These are phyloP conservation scores for Gymnodraco acuticeps DNA, from an alignment of 2,797 vertebrate species.

Conservation along the genomic window DNA sequence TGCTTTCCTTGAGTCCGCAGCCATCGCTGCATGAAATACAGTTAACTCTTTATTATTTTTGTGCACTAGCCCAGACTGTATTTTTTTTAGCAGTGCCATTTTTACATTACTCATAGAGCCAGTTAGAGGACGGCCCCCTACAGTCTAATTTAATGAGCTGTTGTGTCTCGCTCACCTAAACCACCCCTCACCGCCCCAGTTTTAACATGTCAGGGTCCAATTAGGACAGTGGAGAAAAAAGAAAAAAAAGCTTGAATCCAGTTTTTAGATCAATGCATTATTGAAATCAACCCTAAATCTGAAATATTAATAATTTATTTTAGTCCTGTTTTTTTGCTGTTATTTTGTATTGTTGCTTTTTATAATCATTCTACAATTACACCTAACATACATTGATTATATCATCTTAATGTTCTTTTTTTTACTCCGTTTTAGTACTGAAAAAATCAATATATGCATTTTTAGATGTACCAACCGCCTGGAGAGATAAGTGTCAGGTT, in stretches of 20 bases:
- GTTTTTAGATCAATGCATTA: not conserved
- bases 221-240: not conserved
- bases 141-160: not conserved
- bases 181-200: too few species aligned
- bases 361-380: not conserved
- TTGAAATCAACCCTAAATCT: too few species aligned
- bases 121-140: not conserved
- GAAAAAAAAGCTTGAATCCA: not conserved
- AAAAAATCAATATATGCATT: not conserved
- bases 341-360: not conserved
- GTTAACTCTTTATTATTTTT: not conserved
- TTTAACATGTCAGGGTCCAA: not conserved
- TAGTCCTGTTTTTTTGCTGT: too few species aligned
- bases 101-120: not conserved
- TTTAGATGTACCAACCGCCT: not conserved
- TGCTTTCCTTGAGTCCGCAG: constrained; percentile 7
- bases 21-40: not conserved
- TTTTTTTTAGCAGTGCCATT: not conserved
- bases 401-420: not conserved
- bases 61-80: not conserved
- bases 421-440: not conserved
- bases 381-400: not conserved
- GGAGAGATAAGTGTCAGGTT: not conserved
- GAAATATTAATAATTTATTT: too few species aligned
- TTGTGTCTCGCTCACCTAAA: not conserved